These are phyloP conservation scores for Phytoseiulus persimilis DNA, from an alignment of 2,888 invertebrate species.

Conservation along the genomic window DNA sequence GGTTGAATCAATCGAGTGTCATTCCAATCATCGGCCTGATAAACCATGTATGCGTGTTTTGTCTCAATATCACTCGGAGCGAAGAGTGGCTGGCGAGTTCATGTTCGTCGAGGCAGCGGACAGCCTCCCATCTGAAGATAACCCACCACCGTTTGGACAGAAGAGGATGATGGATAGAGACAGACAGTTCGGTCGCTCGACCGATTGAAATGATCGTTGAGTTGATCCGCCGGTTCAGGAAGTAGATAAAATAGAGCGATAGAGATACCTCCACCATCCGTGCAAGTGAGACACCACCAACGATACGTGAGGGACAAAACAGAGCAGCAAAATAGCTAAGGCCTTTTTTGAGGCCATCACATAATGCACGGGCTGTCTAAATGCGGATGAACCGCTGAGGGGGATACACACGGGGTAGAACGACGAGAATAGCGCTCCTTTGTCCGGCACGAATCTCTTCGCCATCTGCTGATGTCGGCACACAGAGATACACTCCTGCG, in stretches of 20 bases:
- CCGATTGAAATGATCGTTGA: neutral
- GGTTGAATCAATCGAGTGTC: neutral
- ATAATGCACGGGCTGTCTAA: constrained; percentile 5
- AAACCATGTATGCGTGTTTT: neutral
- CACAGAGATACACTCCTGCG: constrained; percentile 73
- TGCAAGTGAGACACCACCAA: neutral
- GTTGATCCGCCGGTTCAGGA: too few relatives aligned
- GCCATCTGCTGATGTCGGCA: constrained; percentile 48
- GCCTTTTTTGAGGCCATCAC: neutral
- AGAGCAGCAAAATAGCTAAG: neutral
- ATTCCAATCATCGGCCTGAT: neutral
- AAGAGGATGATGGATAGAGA: neutral
- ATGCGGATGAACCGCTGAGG: neutral
- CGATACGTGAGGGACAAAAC: neutral
- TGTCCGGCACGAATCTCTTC: constrained; percentile 26
- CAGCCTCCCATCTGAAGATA: neutral
- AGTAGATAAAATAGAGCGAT: neutral
- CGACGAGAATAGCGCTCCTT: constrained; percentile 33
- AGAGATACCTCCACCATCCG: neutral
- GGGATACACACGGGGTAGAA: constrained; percentile 30
- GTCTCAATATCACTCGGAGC: neutral
- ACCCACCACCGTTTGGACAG: neutral
- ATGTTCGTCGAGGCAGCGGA: neutral
- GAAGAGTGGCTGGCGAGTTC: neutral
- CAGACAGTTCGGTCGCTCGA: neutral